These are phyloP conservation scores for Sceloporus undulatus DNA, from an alignment of 2,113 vertebrate species.

Conservation along the genomic window DNA sequence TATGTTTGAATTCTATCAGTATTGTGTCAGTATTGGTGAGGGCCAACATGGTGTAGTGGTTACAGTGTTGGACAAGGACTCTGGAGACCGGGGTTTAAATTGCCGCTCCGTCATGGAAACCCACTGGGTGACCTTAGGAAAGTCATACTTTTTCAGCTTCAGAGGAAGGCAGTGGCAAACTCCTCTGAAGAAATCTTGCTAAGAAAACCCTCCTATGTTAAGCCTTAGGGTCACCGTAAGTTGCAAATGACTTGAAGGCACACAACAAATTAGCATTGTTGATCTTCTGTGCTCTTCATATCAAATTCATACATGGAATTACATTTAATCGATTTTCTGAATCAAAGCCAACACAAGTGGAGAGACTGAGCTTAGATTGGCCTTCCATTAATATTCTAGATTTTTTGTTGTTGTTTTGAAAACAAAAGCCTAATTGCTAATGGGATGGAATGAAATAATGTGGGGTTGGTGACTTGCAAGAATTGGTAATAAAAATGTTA, in stretches of 20 bases:
- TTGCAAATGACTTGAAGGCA: no score
- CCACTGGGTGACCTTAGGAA: no score
- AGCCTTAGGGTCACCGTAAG: no score
- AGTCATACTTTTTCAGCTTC: no score
- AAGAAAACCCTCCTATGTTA: no score
- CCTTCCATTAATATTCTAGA: conserved; percentile 31
- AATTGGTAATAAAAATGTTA: conserved; percentile 50
- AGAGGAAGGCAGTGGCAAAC: no score
- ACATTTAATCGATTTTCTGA: conserved; percentile 8
- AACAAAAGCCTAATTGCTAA: conserved; percentile 1
- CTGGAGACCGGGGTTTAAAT: no score
- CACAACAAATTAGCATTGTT: not conserved
- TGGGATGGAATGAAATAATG: not conserved
- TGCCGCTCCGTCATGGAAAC: no score
- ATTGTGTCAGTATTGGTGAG: no score
- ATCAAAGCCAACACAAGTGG: not conserved
- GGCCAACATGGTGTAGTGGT: no score
- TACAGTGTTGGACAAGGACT: no score
- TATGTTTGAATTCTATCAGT: not conserved
- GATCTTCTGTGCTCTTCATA: not conserved
- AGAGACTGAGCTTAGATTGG: not conserved
- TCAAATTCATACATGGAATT: not conserved
- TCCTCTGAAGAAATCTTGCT: no score
- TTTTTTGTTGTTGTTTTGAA: not conserved
- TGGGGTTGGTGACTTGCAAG: not conserved